phyloP scores from a whole-genome alignment of 2,888 invertebrate genomes.

The Melanotus villosus region DNA sequence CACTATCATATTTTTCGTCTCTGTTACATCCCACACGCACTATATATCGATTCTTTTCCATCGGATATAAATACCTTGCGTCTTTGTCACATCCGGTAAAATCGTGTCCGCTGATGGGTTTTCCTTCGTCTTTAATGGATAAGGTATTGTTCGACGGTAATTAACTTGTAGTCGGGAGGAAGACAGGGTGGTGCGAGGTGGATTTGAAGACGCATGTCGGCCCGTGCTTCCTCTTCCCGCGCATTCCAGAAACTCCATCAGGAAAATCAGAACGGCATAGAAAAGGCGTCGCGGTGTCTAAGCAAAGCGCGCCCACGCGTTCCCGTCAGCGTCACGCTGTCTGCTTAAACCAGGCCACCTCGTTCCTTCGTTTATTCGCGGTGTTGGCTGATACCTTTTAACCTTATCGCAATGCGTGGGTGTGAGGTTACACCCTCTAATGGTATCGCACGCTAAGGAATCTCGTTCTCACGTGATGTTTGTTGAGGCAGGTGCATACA shows the following conservation, averaged over 20 bases:
- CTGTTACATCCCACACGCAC: slow-evolving; percentile 55
- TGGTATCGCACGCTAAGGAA: slow-evolving; percentile 43
- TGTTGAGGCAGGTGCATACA: slow-evolving; percentile 48
- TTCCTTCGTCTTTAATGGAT: slow-evolving; percentile 60
- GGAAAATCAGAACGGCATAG: not conserved
- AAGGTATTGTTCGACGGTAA: slow-evolving; percentile 57
- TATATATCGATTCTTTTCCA: slow-evolving; percentile 59
- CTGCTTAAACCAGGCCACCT: slow-evolving; percentile 53
- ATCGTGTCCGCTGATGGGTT: slow-evolving; percentile 58
- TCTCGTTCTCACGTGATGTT: slow-evolving; percentile 49
- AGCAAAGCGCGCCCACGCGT: slow-evolving; percentile 41
- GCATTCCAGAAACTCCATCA: slow-evolving; percentile 1
- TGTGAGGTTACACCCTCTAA: slow-evolving; percentile 49
- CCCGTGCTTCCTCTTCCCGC: slow-evolving; percentile 23
- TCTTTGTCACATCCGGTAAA: slow-evolving; percentile 68
- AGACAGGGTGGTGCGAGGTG: slow-evolving; percentile 39
- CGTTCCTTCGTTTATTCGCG: slow-evolving; percentile 46
- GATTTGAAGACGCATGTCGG: slow-evolving; percentile 19
- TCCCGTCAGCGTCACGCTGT: slow-evolving; percentile 56
- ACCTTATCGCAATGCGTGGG: slow-evolving; percentile 46
- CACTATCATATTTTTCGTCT: slow-evolving; percentile 68
- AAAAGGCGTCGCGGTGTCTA: slow-evolving; percentile 47
- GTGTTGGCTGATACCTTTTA: slow-evolving; percentile 39
- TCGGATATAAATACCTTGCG: slow-evolving; percentile 68
- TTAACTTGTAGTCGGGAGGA: slow-evolving; percentile 50